Percentiles rank a stretch among this genome's conserved stretches.
Conservation (phyloP, 2,113 vertebrate genomes). For the Bujurquina vittata region DNA sequence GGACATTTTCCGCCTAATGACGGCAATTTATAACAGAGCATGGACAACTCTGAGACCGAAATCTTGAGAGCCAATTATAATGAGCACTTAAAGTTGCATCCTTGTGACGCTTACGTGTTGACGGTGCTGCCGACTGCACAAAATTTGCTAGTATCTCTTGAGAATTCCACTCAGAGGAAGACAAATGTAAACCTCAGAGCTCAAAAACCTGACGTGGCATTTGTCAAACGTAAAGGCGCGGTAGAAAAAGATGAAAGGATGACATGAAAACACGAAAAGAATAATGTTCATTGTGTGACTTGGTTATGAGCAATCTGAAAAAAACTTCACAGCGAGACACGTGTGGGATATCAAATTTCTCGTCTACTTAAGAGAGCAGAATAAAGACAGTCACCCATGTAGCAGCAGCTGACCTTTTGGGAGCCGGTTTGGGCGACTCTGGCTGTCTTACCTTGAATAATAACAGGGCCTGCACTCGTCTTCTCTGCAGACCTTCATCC, state of each 20-base stretch:
- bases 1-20: slow-evolving; percentile 58
- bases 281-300: background rate
- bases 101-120: slow-evolving; percentile 17
- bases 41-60: slow-evolving; percentile 25
- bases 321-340: slow-evolving; percentile 30
- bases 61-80: slow-evolving; percentile 44
- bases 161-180: background rate
- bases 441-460: slow-evolving; percentile 53
- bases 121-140: background rate
- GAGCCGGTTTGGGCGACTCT: slow-evolving; percentile 3
- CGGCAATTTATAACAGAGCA: slow-evolving; percentile 57
- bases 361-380: slow-evolving; percentile 10
- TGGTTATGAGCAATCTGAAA: background rate
- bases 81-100: slow-evolving; percentile 25
- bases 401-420: slow-evolving; percentile 46
- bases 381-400: slow-evolving; percentile 22
- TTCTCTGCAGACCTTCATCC: slow-evolving; percentile 13
- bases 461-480: slow-evolving; percentile 15
- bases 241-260: slow-evolving; percentile 10
- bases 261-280: background rate
- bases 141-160: background rate
- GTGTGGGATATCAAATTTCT: slow-evolving; percentile 38
- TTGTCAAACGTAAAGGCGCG: background rate
- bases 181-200: background rate
- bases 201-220: background rate